Conservation (phyloP, 2,797 vertebrate species). For the Erethizon dorsatum region DNA sequence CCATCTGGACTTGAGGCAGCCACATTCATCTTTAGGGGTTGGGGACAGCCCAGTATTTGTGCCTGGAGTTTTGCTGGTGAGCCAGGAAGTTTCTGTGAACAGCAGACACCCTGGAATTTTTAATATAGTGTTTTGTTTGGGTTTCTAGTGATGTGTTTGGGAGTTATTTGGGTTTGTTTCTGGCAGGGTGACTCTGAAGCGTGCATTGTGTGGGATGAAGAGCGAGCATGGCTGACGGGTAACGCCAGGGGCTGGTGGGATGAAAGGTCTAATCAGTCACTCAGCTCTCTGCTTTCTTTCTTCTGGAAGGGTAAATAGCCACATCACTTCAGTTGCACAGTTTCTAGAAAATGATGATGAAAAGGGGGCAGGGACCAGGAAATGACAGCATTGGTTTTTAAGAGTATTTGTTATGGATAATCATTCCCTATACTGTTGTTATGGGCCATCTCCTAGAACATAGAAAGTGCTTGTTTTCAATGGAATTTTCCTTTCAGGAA, state of each 20-base stretch:
- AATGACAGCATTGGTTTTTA: conserved; percentile 34
- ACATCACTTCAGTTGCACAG: neutral
- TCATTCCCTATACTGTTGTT: conserved; percentile 45
- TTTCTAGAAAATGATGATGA: conserved; percentile 67
- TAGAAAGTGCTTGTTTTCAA: conserved; percentile 53
- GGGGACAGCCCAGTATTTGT: neutral
- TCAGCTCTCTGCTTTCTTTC: conserved; percentile 6
- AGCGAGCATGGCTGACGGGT: conserved; percentile 1
- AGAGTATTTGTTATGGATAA: conserved; percentile 66
- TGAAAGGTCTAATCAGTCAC: neutral
- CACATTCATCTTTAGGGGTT: neutral
- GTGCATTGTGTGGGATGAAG: conserved; percentile 10
- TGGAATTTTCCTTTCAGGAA: conserved; percentile 75
- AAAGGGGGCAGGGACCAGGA: neutral
- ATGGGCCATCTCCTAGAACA: conserved; percentile 12
- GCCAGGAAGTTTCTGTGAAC: conserved; percentile 1
- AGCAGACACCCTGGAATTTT: conserved; percentile 27
- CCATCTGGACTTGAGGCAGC: neutral
- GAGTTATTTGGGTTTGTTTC: conserved; percentile 57
- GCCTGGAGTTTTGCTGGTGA: conserved; percentile 10
- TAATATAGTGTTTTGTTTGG: conserved; percentile 69
- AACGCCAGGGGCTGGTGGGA: neutral
- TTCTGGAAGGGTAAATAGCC: conserved; percentile 37
- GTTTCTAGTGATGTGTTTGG: conserved; percentile 63
- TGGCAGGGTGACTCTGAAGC: conserved; percentile 60